Conservation (phyloP, 2,888 invertebrate species). For the Trimorus sp. region DNA sequence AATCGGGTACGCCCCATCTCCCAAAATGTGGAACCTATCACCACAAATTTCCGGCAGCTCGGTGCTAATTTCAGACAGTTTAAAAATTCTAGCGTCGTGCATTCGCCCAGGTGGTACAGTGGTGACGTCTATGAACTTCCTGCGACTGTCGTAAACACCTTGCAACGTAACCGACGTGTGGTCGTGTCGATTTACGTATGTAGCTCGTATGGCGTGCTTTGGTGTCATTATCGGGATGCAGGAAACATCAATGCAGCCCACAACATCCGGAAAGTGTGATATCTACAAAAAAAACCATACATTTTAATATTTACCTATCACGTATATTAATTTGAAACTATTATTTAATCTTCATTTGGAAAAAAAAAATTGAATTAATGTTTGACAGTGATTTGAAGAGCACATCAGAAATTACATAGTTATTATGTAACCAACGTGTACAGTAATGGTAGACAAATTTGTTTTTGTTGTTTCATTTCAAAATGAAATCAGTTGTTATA, state of each 20-base stretch:
- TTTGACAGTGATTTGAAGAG: too few relatives aligned
- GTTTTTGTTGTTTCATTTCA: too few relatives aligned
- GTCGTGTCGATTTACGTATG: constrained; percentile 19
- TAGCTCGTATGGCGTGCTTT: not conserved
- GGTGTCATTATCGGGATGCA: constrained; percentile 6
- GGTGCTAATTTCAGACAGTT: not conserved
- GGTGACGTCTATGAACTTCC: constrained; percentile 24
- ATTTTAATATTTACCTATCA: not conserved
- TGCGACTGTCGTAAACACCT: constrained; percentile 3
- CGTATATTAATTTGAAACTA: not conserved
- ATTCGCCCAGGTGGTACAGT: constrained; percentile 12
- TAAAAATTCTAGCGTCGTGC: constrained; percentile 19
- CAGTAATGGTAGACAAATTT: too few relatives aligned
- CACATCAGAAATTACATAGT: too few relatives aligned
- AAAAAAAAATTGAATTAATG: too few relatives aligned
- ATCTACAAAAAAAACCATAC: not conserved
- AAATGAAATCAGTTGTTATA: too few relatives aligned
- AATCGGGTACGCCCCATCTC: constrained; percentile 22
- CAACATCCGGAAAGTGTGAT: constrained; percentile 4
- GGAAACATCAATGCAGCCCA: not conserved
- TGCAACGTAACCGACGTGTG: constrained; percentile 9
- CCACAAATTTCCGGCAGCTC: not conserved
- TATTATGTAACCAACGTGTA: too few relatives aligned
- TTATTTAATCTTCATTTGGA: too few relatives aligned
- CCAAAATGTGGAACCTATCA: constrained; percentile 7